Conservation (phyloP, 35 echinoderm and acorn worm species). For the Holothuria glaberrima region DNA sequence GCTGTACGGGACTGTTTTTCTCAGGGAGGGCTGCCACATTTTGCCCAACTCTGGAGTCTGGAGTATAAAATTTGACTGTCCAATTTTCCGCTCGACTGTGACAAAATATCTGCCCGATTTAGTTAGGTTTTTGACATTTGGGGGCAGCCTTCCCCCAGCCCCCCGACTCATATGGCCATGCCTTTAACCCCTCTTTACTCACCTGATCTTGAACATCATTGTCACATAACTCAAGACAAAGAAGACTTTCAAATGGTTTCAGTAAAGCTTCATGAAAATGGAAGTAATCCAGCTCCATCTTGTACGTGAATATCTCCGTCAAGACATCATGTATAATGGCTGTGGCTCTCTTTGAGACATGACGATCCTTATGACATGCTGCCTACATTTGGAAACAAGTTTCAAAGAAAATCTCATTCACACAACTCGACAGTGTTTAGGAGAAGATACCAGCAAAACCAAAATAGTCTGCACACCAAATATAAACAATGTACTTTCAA, state of each 20-base stretch:
- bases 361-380: conserved; percentile 95
- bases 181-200: background rate
- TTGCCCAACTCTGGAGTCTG: too few species aligned
- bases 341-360: conserved; percentile 97
- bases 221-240: conserved; percentile 96
- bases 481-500: too few species aligned
- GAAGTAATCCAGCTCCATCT: conserved; percentile 86
- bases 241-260: conserved; percentile 96
- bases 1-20: too few species aligned
- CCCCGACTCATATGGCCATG: too few species aligned
- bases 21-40: too few species aligned
- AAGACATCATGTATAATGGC: conserved; percentile 92
- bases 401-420: background rate
- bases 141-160: too few species aligned
- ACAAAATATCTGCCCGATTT: too few species aligned
- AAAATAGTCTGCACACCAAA: too few species aligned
- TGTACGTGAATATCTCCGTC: conserved; percentile 81
- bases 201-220: conserved; percentile 99
- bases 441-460: background rate
- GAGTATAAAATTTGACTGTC: too few species aligned
- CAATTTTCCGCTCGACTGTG: too few species aligned
- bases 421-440: background rate
- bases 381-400: conserved; percentile 52
- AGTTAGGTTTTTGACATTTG: too few species aligned
- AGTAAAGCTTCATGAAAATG: conserved; percentile 98